Evolutionary conservation across 2,888 invertebrate genomes (phyloP), one percentile per base, ranked within the genome.

Genomic region (Lasioglossum pauxillum): DNA sequence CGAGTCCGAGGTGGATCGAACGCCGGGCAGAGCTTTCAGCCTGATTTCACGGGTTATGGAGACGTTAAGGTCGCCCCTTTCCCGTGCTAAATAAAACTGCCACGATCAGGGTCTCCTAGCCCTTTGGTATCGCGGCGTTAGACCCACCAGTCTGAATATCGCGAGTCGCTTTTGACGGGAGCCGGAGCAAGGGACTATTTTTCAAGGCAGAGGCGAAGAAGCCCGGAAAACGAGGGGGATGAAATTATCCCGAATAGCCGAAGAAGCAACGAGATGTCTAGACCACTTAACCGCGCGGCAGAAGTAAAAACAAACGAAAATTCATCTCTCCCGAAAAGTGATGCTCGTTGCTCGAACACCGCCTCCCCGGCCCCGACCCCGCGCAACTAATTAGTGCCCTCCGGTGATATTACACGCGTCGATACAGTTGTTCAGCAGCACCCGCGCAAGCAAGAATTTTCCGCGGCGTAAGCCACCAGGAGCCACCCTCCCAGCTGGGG

Each of bases 361-460:
- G 49, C 19, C 69, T 7, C 64, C 44, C 7, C 31, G n/a, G 0
- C 23, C 57, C n/a, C 57, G 57, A n/a, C 10, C n/a, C 27, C 12
- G 64, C 69, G 46, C 76, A 86, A 87, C 87, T 87, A 87, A 87
- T 89, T 88, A 84, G 67, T 86, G 71, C 84, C 79, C 82, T 84
- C 76, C 82, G 75, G 83, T 84, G 78, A 86, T 90, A 84, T 89
- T 89, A 86, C 82, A 88, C 84, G 82, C 84, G 77, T 90, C 90
- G 79, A 79, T 89, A 88, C 84, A 83, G 82, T 82, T 83, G 77
- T 82, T 83, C 82, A 81, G 81, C 77, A 69, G 73, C 75, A 67
- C 76, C 87, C 80, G 75, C 84, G 84, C 80, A 80, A 78, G 84
- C 84, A 89, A 81, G 85, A 87, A 87, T 85, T 80, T 87, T 85